Conservation (phyloP, 2,797 vertebrate genomes). For the Poeciliopsis presidionis region DNA sequence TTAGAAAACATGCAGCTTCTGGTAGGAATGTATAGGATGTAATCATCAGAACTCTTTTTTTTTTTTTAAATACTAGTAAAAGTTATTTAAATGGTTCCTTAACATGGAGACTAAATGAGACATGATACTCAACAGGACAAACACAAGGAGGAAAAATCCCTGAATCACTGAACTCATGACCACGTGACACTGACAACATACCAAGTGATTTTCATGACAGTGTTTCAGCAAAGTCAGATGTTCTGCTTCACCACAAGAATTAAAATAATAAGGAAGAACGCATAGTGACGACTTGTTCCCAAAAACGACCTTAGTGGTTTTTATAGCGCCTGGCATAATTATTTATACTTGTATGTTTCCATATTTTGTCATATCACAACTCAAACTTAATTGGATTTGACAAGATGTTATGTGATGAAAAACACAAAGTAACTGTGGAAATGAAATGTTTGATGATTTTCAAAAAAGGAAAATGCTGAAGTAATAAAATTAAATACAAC, state of each 20-base stretch:
- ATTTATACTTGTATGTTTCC: background rate
- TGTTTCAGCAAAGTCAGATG: background rate
- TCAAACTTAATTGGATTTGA: background rate
- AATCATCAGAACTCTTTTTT: background rate
- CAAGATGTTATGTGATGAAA: background rate
- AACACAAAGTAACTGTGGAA: background rate
- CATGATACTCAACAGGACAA: background rate
- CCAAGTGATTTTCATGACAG: background rate
- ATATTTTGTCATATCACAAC: background rate
- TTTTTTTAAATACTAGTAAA: background rate
- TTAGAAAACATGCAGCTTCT: background rate
- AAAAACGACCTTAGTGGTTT: background rate
- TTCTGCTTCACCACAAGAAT: background rate
- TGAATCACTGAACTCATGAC: background rate
- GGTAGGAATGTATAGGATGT: background rate
- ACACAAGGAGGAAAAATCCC: background rate
- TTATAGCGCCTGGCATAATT: background rate
- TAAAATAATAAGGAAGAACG: background rate
- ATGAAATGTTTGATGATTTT: background rate
- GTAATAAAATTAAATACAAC: background rate
- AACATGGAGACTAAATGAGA: background rate
- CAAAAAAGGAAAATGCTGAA: background rate
- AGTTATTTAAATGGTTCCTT: background rate
- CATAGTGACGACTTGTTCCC: background rate
- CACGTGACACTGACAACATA: background rate